A percentile compares a stretch with the other conserved stretches of the same genome.
Conservation (phyloP, 2,113 vertebrate species). For the Cynocephalus volans region DNA sequence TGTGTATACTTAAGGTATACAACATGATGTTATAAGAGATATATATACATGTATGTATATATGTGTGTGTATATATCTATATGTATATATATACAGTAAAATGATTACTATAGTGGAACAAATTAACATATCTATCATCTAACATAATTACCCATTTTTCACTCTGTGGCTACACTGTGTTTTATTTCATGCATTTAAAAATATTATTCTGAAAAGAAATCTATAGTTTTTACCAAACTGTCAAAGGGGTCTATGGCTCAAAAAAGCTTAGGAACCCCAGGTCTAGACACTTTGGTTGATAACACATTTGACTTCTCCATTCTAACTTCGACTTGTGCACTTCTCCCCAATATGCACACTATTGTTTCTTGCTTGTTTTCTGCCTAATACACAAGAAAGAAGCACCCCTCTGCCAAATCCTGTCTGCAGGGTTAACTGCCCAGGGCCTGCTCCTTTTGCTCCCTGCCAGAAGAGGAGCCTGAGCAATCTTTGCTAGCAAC, state of each 20-base stretch:
- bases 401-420: background rate
- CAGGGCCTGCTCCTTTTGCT: constrained; percentile 2
- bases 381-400: constrained; percentile 14
- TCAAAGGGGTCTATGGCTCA: background rate
- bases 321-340: constrained; percentile 40
- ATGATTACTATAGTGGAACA: too few relatives aligned
- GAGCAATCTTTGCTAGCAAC: constrained; percentile 43
- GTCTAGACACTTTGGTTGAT: constrained; percentile 12
- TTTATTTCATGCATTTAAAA: constrained; percentile 46
- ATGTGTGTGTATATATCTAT: too few relatives aligned
- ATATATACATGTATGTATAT: too few relatives aligned
- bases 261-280: background rate
- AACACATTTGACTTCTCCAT: constrained; percentile 45
- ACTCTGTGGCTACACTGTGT: background rate
- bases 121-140: too few relatives aligned
- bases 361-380: constrained; percentile 50
- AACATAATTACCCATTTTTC: too few relatives aligned
- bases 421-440: constrained; percentile 1
- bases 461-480: background rate
- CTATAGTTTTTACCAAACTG: background rate
- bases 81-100: too few relatives aligned
- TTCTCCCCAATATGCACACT: too few relatives aligned
- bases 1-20: too few relatives aligned
- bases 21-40: too few relatives aligned
- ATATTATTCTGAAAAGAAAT: constrained; percentile 60